Evolutionary conservation across 2,888 invertebrate species (phyloP).

Genomic region (Augiades crinisus): DNA sequence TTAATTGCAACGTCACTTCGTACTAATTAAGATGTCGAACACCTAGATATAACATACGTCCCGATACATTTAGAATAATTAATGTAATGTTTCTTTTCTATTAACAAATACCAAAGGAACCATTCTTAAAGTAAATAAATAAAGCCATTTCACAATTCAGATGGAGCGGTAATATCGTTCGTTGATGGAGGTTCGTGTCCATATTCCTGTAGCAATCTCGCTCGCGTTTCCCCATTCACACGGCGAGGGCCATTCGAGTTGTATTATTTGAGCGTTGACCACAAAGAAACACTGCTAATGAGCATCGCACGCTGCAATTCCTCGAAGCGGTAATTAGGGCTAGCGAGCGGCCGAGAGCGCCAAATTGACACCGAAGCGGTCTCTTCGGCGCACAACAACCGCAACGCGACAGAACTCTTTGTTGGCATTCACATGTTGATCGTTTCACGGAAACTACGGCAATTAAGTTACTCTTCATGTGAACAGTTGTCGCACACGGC

Average conservation of each 20-base stretch:
- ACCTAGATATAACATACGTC: too few relatives aligned
- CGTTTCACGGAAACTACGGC: conserved; percentile 44
- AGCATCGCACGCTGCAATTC: conserved; percentile 37
- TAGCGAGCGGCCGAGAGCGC: conserved; percentile 39
- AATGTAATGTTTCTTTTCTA: too few relatives aligned
- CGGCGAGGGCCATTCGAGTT: conserved; percentile 14
- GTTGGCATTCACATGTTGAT: conserved; percentile 31
- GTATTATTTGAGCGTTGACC: conserved; percentile 22
- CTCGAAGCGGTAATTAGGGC: conserved; percentile 50
- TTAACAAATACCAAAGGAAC: too few relatives aligned
- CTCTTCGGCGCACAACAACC: conserved; percentile 14
- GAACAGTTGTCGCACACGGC: conserved; percentile 54
- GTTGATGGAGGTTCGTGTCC: background rate
- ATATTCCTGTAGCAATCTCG: background rate
- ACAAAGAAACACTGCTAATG: conserved; percentile 24
- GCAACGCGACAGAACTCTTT: conserved; percentile 25
- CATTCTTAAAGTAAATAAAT: too few relatives aligned
- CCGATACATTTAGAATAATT: too few relatives aligned
- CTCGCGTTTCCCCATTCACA: conserved; percentile 19
- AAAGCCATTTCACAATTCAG: too few relatives aligned
- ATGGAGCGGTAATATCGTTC: too few relatives aligned
- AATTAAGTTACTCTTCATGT: conserved; percentile 53
- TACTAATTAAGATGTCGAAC: too few relatives aligned
- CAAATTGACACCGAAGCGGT: conserved; percentile 44
- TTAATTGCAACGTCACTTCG: too few relatives aligned